Percentiles rank a stretch among this genome's conserved stretches.
Conservation (phyloP, 2,888 invertebrate species). For the Drosophila testacea region DNA sequence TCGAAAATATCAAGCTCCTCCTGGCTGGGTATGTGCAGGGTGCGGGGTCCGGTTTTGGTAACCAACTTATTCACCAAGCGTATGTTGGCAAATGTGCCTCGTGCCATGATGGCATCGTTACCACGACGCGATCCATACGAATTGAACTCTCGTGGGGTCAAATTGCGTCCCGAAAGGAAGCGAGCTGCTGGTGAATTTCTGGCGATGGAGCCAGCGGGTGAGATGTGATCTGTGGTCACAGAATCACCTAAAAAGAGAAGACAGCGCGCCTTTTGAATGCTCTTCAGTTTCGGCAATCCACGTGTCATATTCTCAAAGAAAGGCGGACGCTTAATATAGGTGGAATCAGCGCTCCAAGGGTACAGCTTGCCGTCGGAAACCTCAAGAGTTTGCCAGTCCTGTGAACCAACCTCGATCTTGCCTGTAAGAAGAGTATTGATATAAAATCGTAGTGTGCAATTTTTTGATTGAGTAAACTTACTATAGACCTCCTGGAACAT, state of each 20-base stretch:
- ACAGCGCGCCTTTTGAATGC: conserved; percentile 91
- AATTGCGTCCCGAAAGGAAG: conserved; percentile 81
- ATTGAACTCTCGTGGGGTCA: conserved; percentile 97
- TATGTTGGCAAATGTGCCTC: conserved; percentile 99
- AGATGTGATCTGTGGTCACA: conserved; percentile 99
- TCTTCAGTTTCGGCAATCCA: conserved; percentile 86
- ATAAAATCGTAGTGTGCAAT: background rate
- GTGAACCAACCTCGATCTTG: conserved; percentile 95
- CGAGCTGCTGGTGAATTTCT: conserved; percentile 94
- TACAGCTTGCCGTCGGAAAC: conserved; percentile 94
- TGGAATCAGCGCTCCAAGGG: conserved; percentile 95
- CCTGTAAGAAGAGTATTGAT: conserved; percentile 53
- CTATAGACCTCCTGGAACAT: conserved; percentile 95
- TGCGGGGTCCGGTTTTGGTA: conserved; percentile 92
- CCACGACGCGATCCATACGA: conserved; percentile 99
- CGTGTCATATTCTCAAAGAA: conserved; percentile 94
- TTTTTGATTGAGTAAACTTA: conserved; percentile 51
- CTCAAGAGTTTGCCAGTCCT: conserved; percentile 92
- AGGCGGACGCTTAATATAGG: conserved; percentile 98
- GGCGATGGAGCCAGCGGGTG: conserved; percentile 98
- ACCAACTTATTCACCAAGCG: conserved; percentile 96
- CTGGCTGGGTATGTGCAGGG: conserved; percentile 93
- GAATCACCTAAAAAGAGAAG: conserved; percentile 96
- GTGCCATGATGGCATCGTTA: conserved; percentile 98
- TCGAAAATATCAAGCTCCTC: conserved; percentile 98